Base-by-base conservation (phyloP, 1,140 invertebrate genomes). In the Caerostris extrusa region DNA sequence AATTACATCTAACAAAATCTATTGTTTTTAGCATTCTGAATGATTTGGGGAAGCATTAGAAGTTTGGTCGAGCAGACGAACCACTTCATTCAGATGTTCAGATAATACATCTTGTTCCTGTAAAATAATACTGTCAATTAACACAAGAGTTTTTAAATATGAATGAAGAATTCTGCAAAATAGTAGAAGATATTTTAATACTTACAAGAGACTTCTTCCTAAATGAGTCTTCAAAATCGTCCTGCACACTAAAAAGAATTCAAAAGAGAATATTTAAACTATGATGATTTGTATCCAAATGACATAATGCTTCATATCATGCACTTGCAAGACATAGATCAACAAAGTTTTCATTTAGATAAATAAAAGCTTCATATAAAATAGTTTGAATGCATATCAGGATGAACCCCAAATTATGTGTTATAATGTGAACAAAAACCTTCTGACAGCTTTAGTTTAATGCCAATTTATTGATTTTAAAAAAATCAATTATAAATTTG, bases 201-300 rank as follows among this genome's bases (percentile, higher is more conserved):
- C 67, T 88, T 89, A 93, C 92, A 55, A 88, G 60, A 56, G 92
- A 93, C 14, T 93, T 93, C 64, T 88, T 93, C 17, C 67, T 71
- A 93, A 93, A 93, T 50, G 92, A 53, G 14, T 88, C 88, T 64
- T 93, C 92, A 93, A 93, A 93, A 93, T 87, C 92, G 55, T 93
- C 92, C 92, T 93, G 92, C 10, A 61, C 92, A 93, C 92, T 93
- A 53, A 3, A 93, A 81, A 55, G 7, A 69, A 67, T 5, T 83
- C 34, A 19, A 50, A 69, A 56, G n/a, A 14, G 64, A 67, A 10
- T 34, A 34, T 34, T 34, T 34, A 34, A 67, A 4, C 6, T 67
- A n/a, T 67, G 7, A 67, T 34, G 34, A 34, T 34, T 1, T 34
- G 34, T 34, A 34, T 34, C 34, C 34, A 34, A 34, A 34, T 34